Evolutionary conservation across 2,888 invertebrate genomes (phyloP).

Genomic region (Lasioglossum figueresi): DNA sequence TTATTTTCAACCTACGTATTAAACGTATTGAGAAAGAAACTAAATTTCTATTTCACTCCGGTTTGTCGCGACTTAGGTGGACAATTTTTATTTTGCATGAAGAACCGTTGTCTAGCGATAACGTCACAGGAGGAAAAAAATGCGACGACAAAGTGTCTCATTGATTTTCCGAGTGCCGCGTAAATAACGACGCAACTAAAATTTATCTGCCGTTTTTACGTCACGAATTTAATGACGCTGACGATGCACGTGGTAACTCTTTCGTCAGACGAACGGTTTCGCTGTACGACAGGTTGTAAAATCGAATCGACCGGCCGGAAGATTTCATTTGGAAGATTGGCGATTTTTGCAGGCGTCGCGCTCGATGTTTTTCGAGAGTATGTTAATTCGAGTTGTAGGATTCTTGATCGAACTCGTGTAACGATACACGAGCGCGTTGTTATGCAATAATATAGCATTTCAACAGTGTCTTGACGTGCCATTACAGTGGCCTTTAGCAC

Average conservation of each 20-base stretch:
- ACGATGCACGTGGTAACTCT: not conserved
- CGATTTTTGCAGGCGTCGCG: not conserved
- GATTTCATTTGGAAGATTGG: not conserved
- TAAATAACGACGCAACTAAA: not conserved
- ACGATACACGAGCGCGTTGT: not conserved
- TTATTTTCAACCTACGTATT: no score
- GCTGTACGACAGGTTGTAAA: not conserved
- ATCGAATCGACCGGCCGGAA: not conserved
- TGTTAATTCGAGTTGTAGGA: not conserved
- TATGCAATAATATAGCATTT: conserved; percentile 9
- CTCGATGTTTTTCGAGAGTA: not conserved
- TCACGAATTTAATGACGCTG: not conserved
- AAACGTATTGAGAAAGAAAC: no score
- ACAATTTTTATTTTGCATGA: no score
- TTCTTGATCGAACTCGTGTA: not conserved
- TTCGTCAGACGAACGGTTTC: not conserved
- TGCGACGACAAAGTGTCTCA: not conserved
- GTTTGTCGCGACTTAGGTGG: no score
- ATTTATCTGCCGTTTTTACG: not conserved
- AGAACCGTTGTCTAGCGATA: not conserved
- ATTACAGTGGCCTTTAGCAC: conserved; percentile 1
- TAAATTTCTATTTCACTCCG: no score
- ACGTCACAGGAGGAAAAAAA: not conserved
- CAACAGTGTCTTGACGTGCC: conserved; percentile 10
- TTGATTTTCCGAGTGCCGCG: not conserved